A percentile compares a stretch with the other conserved stretches of the same genome.
phyloP scores from a whole-genome alignment of 2,888 invertebrate genomes.

The Siphlonurus alternatus region DNA sequence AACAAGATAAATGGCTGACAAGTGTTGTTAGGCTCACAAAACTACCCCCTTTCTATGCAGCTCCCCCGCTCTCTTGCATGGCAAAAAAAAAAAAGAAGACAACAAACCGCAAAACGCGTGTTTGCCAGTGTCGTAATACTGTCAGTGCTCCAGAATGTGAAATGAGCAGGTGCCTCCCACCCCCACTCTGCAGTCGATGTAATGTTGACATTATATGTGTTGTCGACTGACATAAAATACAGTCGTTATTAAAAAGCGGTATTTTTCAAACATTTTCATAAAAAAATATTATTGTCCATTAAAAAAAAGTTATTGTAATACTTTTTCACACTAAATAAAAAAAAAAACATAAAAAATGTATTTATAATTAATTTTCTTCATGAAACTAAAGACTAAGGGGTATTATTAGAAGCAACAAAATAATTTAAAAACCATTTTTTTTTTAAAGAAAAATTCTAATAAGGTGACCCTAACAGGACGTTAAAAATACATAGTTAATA shows the following conservation, averaged over 20 bases:
- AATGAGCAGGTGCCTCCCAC: not conserved
- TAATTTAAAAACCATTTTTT: too few relatives aligned
- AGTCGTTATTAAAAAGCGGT: not conserved
- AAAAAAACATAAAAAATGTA: too few relatives aligned
- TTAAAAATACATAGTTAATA: too few relatives aligned
- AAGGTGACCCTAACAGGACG: too few relatives aligned
- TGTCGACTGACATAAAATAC: not conserved
- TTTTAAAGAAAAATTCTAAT: too few relatives aligned
- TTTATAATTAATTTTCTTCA: too few relatives aligned
- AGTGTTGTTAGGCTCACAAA: not conserved
- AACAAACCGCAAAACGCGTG: slow-evolving; percentile 1
- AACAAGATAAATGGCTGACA: not conserved
- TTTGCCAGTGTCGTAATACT: not conserved
- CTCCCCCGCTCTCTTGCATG: not conserved
- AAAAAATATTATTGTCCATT: too few relatives aligned
- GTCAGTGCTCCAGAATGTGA: not conserved
- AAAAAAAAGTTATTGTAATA: too few relatives aligned
- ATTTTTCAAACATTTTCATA: not conserved
- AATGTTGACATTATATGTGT: not conserved
- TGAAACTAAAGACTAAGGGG: too few relatives aligned
- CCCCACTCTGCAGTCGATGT: not conserved
- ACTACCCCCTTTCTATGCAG: not conserved
- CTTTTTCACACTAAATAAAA: too few relatives aligned
- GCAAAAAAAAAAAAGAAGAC: not conserved
- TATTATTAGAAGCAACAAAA: too few relatives aligned